Percentiles rank a stretch among this genome's conserved stretches.
Evolutionary conservation across 2,113 vertebrate genomes (phyloP).

Genomic region (Zosterops borbonicus): DNA sequence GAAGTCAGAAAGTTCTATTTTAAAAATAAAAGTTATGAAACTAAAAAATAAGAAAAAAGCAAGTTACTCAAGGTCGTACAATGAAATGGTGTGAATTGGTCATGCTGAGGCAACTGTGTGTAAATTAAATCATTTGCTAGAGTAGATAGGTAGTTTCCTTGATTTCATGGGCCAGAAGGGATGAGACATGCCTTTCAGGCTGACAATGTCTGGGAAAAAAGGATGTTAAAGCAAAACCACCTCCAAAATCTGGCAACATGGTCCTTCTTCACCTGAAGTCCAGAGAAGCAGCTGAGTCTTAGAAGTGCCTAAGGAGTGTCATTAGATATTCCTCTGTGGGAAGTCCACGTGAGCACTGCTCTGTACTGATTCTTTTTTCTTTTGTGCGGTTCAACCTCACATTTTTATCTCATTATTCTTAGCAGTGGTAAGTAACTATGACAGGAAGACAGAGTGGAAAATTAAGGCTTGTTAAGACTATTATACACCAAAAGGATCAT

Average conservation of each 20-base stretch:
- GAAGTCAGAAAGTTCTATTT: neutral
- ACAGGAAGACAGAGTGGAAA: conserved; percentile 72
- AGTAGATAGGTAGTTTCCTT: neutral
- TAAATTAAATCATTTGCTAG: neutral
- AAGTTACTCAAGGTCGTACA: neutral
- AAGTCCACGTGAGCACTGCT: neutral
- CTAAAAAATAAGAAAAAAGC: neutral
- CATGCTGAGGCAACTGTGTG: neutral
- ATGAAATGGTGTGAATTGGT: neutral
- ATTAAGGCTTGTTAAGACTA: conserved; percentile 69
- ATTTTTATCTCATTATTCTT: conserved; percentile 68
- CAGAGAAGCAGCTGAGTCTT: neutral
- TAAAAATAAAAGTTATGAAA: neutral
- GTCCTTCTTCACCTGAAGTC: neutral
- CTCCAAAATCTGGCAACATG: neutral
- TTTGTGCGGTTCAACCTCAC: conserved; percentile 22
- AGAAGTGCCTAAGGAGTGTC: neutral
- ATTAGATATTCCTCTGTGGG: neutral
- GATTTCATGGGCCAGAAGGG: neutral
- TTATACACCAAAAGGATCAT: conserved; percentile 65
- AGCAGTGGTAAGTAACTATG: conserved; percentile 68
- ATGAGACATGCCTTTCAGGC: neutral
- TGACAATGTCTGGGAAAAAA: neutral
- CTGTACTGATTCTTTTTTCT: neutral
- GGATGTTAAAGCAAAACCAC: neutral